These are phyloP conservation scores for Promerops cafer DNA, from an alignment of 2,113 vertebrate species.

Conservation along the genomic window DNA sequence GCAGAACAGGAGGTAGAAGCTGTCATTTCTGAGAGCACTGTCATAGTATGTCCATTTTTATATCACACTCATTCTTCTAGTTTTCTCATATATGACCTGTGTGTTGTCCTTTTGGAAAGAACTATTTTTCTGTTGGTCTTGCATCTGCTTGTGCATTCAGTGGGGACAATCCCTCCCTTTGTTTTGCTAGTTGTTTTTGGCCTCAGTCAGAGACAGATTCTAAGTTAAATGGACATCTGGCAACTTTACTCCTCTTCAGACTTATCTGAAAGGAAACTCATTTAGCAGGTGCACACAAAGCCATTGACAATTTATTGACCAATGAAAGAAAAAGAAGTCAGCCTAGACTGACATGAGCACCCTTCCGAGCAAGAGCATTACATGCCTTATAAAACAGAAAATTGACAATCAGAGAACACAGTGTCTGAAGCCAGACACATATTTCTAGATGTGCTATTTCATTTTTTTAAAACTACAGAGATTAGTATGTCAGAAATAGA, in stretches of 20 bases:
- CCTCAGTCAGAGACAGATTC: background rate
- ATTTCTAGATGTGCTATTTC: constrained; percentile 11
- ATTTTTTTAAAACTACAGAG: background rate
- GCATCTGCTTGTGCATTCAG: background rate
- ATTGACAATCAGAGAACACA: background rate
- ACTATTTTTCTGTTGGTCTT: background rate
- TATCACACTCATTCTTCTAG: background rate
- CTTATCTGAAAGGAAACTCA: constrained; percentile 11
- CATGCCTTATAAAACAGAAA: constrained; percentile 23
- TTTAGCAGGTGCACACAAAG: constrained; percentile 37
- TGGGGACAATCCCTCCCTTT: background rate
- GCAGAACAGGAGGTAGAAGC: background rate
- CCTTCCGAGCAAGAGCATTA: background rate
- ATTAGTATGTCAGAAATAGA: constrained; percentile 11
- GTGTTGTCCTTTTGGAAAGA: background rate
- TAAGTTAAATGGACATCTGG: constrained; percentile 24
- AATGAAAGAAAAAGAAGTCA: background rate
- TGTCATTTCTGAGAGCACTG: background rate
- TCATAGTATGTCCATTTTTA: background rate
- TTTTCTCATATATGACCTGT: background rate
- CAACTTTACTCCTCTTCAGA: constrained; percentile 27
- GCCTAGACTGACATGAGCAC: background rate
- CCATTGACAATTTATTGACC: constrained; percentile 32
- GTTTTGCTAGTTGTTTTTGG: constrained; percentile 4
- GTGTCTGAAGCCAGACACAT: background rate